phyloP scores from a whole-genome alignment of 2,888 invertebrate species.

The Monoplex corrugatus region DNA sequence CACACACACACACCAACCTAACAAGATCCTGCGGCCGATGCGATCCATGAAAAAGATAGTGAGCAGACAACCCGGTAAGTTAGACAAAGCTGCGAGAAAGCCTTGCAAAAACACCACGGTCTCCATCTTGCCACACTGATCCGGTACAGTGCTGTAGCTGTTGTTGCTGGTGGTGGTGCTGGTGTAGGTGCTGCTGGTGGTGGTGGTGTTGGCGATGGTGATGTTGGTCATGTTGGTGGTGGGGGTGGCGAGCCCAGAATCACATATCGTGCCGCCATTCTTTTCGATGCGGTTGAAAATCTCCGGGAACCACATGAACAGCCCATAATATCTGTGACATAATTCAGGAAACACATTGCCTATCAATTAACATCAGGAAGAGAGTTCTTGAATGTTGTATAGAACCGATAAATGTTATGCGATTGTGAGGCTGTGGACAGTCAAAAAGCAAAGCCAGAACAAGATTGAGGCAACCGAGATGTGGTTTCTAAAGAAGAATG shows the following conservation, averaged over 20 bases:
- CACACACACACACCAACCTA: too few relatives aligned
- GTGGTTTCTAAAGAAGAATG: too few relatives aligned
- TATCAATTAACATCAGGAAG: too few relatives aligned
- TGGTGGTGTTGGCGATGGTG: too few relatives aligned
- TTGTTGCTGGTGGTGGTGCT: conserved; percentile 47
- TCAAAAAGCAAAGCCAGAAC: too few relatives aligned
- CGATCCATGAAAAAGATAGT: conserved; percentile 80
- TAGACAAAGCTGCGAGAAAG: conserved; percentile 79
- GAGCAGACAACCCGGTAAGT: conserved; percentile 80
- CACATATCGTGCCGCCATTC: conserved; percentile 77
- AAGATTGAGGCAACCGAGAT: too few relatives aligned
- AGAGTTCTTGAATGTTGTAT: too few relatives aligned
- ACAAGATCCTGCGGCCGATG: conserved; percentile 77
- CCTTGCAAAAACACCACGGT: conserved; percentile 76
- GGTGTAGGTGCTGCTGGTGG: background rate
- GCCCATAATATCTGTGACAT: conserved; percentile 91
- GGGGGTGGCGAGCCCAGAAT: too few relatives aligned
- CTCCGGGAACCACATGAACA: conserved; percentile 99
- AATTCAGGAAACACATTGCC: too few relatives aligned
- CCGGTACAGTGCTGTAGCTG: conserved; percentile 38
- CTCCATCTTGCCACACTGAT: conserved; percentile 58
- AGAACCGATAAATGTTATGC: too few relatives aligned
- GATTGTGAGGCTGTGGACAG: too few relatives aligned
- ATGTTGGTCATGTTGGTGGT: too few relatives aligned
- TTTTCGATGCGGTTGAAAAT: conserved; percentile 89